Percentiles rank a stretch among this genome's conserved stretches.
These are phyloP conservation scores for Ligdia adustata DNA, from an alignment of 2,888 invertebrate species.

Conservation along the genomic window DNA sequence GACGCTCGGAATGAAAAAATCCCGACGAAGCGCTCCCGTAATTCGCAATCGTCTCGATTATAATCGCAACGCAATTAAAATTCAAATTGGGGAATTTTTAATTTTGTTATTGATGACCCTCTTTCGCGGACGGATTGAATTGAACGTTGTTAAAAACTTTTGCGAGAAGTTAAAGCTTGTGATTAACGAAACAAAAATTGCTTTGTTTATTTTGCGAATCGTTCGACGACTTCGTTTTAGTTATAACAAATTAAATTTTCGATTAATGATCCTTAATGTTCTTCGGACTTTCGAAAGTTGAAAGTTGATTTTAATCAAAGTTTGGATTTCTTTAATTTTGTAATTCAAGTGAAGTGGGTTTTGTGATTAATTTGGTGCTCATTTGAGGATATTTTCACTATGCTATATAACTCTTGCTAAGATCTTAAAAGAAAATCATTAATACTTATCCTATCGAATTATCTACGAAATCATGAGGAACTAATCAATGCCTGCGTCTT, in stretches of 20 bases:
- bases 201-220: conserved; percentile 60
- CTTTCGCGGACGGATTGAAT: conserved; percentile 67
- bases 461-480: too few species aligned
- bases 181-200: conserved; percentile 60
- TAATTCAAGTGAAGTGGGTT: background rate
- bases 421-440: too few species aligned
- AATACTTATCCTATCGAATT: too few species aligned
- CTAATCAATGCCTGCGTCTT: too few species aligned
- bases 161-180: conserved; percentile 55
- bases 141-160: conserved; percentile 75
- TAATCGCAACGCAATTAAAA: conserved; percentile 82
- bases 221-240: conserved; percentile 40
- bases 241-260: conserved; percentile 34
- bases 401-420: too few species aligned
- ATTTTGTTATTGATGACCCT: conserved; percentile 82
- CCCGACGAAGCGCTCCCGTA: conserved; percentile 63
- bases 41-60: conserved; percentile 75
- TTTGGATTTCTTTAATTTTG: conserved; percentile 15
- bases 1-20: conserved; percentile 67
- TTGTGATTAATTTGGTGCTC: too few species aligned
- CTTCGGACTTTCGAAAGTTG: conserved; percentile 8
- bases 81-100: conserved; percentile 82
- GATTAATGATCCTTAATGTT: conserved; percentile 26
- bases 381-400: too few species aligned
- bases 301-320: conserved; percentile 12